phyloP scores from a whole-genome alignment of 2,113 vertebrate genomes.

The Elanoides forficatus region DNA sequence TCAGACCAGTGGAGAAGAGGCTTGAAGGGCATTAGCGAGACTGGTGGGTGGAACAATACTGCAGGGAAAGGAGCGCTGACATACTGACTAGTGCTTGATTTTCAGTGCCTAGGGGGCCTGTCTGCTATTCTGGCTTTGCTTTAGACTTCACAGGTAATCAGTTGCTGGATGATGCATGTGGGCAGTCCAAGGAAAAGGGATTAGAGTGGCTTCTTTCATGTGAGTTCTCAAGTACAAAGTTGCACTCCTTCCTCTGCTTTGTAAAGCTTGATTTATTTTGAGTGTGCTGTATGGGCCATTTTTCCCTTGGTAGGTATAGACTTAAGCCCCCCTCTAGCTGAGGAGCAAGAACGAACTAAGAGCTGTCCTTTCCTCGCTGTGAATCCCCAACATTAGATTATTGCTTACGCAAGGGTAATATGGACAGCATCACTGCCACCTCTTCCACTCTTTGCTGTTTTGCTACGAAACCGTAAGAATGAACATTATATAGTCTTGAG shows the following conservation, averaged over 20 bases:
- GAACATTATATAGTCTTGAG: not conserved
- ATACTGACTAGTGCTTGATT: not conserved
- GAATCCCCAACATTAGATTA: not conserved
- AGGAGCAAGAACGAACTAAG: not conserved
- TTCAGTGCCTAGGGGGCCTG: not conserved
- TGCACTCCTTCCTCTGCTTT: not conserved
- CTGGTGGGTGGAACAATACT: not conserved
- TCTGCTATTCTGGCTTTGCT: not conserved
- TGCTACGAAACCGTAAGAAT: fast-evolving
- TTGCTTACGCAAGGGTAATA: not conserved
- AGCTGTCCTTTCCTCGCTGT: not conserved
- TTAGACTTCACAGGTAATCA: not conserved
- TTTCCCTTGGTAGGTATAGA: not conserved
- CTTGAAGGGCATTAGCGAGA: not conserved
- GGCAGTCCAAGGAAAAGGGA: not conserved
- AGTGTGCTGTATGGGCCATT: not conserved
- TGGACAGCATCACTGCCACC: not conserved
- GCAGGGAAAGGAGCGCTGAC: not conserved
- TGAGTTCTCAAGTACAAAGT: not conserved
- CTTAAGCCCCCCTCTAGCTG: not conserved
- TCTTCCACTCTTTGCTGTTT: not conserved
- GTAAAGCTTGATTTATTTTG: not conserved
- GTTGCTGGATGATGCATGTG: not conserved
- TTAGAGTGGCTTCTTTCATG: not conserved
- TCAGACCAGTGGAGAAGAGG: not conserved